Conservation (phyloP, 2,888 invertebrate species). For the Tenodera sinensis region DNA sequence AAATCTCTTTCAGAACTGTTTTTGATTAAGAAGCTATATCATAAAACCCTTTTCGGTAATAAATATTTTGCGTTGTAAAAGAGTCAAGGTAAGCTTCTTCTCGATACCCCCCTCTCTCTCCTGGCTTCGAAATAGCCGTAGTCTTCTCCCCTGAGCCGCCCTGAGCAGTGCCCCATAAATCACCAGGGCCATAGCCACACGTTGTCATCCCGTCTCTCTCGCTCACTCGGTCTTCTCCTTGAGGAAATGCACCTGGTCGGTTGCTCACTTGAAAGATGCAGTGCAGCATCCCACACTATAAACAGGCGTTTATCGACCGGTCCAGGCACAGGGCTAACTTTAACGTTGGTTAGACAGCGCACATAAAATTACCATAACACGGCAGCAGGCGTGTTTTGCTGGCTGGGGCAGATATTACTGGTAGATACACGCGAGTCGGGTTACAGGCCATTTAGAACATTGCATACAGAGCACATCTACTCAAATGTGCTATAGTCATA, state of each 20-base stretch:
- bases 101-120: too few species aligned
- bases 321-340: neutral
- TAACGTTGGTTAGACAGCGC: neutral
- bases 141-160: neutral
- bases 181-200: neutral
- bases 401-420: neutral
- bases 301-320: neutral
- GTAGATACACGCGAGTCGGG: neutral
- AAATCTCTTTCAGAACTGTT: too few species aligned
- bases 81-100: too few species aligned
- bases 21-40: too few species aligned
- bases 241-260: neutral
- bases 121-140: neutral
- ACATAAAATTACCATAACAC: conserved; percentile 7
- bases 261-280: neutral
- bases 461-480: neutral
- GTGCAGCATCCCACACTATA: neutral
- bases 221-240: neutral
- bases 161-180: neutral
- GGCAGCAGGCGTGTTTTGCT: neutral
- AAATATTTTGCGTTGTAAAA: too few species aligned
- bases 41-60: too few species aligned
- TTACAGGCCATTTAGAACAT: neutral
- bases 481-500: neutral
- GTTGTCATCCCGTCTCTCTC: neutral